phyloP scores from a whole-genome alignment of 2,888 invertebrate genomes.

The Melanostoma scalare region DNA sequence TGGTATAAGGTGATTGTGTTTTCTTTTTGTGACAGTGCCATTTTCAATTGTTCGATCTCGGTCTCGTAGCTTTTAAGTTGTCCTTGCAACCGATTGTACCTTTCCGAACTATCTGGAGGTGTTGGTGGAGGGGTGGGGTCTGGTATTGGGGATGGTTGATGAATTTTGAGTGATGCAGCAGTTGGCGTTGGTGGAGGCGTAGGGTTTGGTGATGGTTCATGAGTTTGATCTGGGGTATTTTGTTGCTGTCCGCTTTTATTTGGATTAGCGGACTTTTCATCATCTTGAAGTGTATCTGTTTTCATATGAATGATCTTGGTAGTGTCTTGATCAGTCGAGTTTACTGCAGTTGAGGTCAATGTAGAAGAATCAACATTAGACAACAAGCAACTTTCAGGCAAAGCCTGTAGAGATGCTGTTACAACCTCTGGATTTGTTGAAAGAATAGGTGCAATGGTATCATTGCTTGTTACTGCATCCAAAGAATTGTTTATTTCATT shows the following conservation, averaged over 20 bases:
- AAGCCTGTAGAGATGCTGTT: no score
- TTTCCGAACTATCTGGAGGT: slow-evolving; percentile 34
- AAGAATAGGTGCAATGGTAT: no score
- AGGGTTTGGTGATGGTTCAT: not conserved
- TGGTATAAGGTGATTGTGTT: slow-evolving; percentile 79
- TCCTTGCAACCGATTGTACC: slow-evolving; percentile 25
- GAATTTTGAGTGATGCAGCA: not conserved
- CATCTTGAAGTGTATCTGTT: no score
- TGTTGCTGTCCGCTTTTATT: not conserved
- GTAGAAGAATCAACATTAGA: no score
- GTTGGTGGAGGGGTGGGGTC: slow-evolving; percentile 17
- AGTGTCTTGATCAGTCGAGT: no score
- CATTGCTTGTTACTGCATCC: no score
- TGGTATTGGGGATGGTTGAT: not conserved
- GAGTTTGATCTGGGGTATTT: not conserved
- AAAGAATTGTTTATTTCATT: not conserved
- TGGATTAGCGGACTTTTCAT: no score
- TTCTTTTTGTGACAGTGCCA: slow-evolving; percentile 79
- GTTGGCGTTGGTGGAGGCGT: not conserved
- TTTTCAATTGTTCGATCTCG: slow-evolving; percentile 74
- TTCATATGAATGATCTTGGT: no score
- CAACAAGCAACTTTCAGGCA: no score
- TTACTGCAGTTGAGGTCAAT: no score
- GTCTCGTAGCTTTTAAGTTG: slow-evolving; percentile 54
- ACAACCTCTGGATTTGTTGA: no score